Evolutionary conservation across 2,888 invertebrate genomes (phyloP), one percentile per base, ranked within the genome.

Genomic region (Harmothoe impar): DNA sequence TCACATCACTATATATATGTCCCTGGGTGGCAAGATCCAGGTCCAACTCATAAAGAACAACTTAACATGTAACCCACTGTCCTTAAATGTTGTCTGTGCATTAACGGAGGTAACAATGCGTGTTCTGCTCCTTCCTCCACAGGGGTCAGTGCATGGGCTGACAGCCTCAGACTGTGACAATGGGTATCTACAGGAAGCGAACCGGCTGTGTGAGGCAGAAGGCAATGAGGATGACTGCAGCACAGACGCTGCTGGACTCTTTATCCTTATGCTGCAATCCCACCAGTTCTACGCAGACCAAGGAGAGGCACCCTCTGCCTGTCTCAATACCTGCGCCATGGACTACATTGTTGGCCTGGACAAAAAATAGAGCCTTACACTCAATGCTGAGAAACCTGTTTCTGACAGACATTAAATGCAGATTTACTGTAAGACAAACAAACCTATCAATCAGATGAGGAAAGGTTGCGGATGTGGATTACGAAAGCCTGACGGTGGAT

Each of bases 111-210:
- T n/a, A n/a, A n/a, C n/a, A n/a, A n/a, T n/a, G n/a, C n/a, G n/a
- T n/a, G n/a, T 43, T 43, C 43, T 43, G 5, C 10, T 43, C 10
- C 43, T 43, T 43, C n/a, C n/a, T 43, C 43, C 17, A 0, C 77
- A 92, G 92, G 92, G 92, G 7, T 78, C 91, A 23, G 89, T 33
- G 0, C 89, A 91, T 56, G 91, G 90, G 17, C 23, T 92, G 77
- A 85, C 90, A 3, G 56, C 72, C 20, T 35, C 78, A 12, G 88
- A 86, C 54, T 92, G 92, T 89, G 92, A 92, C 89, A 51, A 62
- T 43, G 92, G 91, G 10, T 92, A 91, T 89, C 62, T 91, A 29
- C 43, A 62, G 7, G 92, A 92, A 89, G 91, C 92, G n/a, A 77
- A 91, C 33, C 90, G 85, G 25, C 78, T 91, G 54, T 92, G 92